A percentile compares a stretch with the other conserved stretches of the same genome.
Conservation (phyloP, 2,113 vertebrate species). For the Lethenteron camtschaticum region DNA sequence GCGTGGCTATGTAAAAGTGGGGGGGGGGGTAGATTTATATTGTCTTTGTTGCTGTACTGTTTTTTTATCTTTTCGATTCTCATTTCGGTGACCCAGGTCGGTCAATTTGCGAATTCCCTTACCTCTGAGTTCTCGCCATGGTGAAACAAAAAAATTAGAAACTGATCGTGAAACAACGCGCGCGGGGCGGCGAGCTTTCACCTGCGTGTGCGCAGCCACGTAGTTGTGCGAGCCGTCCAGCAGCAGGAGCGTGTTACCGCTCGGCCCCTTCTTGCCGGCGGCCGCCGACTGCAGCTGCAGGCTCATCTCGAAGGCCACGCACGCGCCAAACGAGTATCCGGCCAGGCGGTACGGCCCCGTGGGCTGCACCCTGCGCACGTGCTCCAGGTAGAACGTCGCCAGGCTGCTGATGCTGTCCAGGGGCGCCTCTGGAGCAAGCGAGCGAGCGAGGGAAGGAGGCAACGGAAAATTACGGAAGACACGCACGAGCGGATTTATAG, state of each 20-base stretch:
- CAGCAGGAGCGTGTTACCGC: conserved; percentile 31
- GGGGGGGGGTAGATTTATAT: not conserved
- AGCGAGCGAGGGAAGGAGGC: conserved; percentile 5
- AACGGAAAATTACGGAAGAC: too few relatives aligned
- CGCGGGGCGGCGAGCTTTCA: conserved; percentile 15
- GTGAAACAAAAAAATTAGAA: not conserved
- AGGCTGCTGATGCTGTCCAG: conserved; percentile 65
- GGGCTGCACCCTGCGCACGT: conserved; percentile 49
- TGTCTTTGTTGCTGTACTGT: not conserved
- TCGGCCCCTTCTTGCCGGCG: conserved; percentile 4
- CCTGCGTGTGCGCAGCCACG: conserved; percentile 76
- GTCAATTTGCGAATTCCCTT: not conserved
- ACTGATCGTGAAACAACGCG: not conserved
- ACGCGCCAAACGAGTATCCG: conserved; percentile 86
- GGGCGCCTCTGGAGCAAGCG: conserved; percentile 36
- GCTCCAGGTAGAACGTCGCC: conserved; percentile 55
- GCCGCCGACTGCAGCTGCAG: conserved; percentile 53
- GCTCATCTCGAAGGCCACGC: conserved; percentile 92
- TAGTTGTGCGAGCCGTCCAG: conserved; percentile 77
- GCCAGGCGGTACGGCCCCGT: conserved; percentile 71
- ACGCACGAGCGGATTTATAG: too few relatives aligned
- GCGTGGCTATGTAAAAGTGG: too few relatives aligned
- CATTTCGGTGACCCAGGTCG: not conserved
- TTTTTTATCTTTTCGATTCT: not conserved
- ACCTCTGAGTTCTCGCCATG: not conserved